phyloP scores from a whole-genome alignment of 2,888 invertebrate species.

The Agriopis aurantiaria region DNA sequence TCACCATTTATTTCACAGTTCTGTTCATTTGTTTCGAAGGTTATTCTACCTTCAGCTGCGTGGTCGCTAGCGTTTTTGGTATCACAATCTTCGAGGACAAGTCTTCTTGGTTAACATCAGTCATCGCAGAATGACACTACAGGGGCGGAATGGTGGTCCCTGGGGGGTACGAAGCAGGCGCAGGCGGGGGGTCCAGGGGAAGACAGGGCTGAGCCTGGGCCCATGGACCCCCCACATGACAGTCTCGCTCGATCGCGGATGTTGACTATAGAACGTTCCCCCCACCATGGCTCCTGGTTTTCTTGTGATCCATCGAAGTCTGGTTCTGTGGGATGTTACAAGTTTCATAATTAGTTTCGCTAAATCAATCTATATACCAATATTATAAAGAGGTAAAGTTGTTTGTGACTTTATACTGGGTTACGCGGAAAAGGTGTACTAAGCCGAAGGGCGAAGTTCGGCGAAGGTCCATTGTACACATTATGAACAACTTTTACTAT shows the following conservation, averaged over 20 bases:
- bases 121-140: conserved; percentile 87
- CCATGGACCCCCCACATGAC: conserved; percentile 75
- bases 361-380: background rate
- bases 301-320: conserved; percentile 58
- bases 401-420: background rate
- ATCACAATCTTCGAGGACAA: conserved; percentile 21
- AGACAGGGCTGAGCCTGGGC: conserved; percentile 76
- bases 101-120: conserved; percentile 70
- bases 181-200: conserved; percentile 79
- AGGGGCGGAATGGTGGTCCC: conserved; percentile 87
- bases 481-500: no score
- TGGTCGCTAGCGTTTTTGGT: conserved; percentile 9
- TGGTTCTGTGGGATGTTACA: conserved; percentile 56
- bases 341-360: no score
- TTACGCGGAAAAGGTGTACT: no score
- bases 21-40: conserved; percentile 4
- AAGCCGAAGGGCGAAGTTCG: no score
- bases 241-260: conserved; percentile 76
- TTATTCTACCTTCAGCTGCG: conserved; percentile 29
- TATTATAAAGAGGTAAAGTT: background rate
- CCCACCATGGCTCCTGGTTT: conserved; percentile 64
- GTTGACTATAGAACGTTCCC: conserved; percentile 66
- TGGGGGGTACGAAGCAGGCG: conserved; percentile 75
- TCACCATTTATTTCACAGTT: conserved; percentile 5
- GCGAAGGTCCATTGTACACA: no score